Evolutionary conservation across 53 echinoderm and acorn worm genomes (phyloP).

Genomic region (Henricia sp.): DNA sequence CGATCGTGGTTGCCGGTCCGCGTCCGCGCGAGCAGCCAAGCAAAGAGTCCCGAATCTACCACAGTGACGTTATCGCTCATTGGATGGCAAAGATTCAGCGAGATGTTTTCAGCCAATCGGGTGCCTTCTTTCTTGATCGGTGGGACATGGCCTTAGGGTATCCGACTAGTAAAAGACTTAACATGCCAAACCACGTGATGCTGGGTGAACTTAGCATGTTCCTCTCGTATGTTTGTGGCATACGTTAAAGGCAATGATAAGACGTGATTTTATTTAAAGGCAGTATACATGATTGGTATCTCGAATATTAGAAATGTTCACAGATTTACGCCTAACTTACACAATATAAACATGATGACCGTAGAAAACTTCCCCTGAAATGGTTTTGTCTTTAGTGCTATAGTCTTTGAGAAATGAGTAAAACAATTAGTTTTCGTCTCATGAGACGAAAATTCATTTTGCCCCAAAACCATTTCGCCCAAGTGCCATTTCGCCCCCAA

Average conservation of each 20-base stretch:
- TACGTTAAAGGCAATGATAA: background rate
- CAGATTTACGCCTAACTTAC: too few relatives aligned
- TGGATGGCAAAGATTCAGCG: conserved; percentile 41
- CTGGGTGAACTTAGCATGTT: conserved; percentile 29
- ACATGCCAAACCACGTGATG: conserved; percentile 46
- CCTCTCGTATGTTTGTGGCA: conserved; percentile 40
- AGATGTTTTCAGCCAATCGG: conserved; percentile 45
- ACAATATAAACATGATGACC: too few relatives aligned
- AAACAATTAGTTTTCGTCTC: too few relatives aligned
- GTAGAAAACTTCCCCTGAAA: too few relatives aligned
- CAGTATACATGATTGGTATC: too few relatives aligned
- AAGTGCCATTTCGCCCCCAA: too few relatives aligned
- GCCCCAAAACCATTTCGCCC: too few relatives aligned
- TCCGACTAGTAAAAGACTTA: conserved; percentile 29
- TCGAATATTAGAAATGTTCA: too few relatives aligned
- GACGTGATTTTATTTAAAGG: too few relatives aligned
- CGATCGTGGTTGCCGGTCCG: conserved; percentile 59
- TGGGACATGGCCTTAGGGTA: conserved; percentile 65
- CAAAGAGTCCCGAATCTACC: conserved; percentile 29
- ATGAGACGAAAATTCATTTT: too few relatives aligned
- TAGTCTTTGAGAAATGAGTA: too few relatives aligned
- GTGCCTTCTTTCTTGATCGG: conserved; percentile 57
- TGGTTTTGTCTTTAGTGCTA: too few relatives aligned
- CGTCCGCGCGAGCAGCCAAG: conserved; percentile 55
- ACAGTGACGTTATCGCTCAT: conserved; percentile 20